These are phyloP conservation scores for Leucoma salicis DNA, from an alignment of 2,888 invertebrate species.

Conservation along the genomic window DNA sequence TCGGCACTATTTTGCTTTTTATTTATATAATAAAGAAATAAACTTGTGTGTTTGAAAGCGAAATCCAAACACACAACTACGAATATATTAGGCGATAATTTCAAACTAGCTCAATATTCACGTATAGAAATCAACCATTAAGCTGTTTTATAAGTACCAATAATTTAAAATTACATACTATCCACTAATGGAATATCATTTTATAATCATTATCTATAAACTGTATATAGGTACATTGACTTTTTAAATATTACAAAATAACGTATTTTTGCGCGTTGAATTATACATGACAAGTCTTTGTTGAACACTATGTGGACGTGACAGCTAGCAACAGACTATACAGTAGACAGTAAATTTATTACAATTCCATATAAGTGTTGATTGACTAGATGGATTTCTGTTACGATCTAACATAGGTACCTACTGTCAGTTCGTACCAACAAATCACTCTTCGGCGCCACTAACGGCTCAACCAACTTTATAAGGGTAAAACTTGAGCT, in stretches of 20 bases:
- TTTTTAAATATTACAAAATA: background rate
- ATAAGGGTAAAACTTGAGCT: conserved; percentile 16
- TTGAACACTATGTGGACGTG: background rate
- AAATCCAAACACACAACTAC: no score
- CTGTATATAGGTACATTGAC: background rate
- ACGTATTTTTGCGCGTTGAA: background rate
- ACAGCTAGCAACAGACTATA: background rate
- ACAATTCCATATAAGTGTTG: background rate
- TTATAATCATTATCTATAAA: no score
- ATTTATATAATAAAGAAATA: no score
- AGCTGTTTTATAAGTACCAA: no score
- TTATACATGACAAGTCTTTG: background rate
- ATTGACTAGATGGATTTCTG: background rate
- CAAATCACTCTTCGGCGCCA: conserved; percentile 9
- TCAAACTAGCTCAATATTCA: no score
- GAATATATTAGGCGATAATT: no score
- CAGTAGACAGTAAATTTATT: background rate
- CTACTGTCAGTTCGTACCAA: conserved; percentile 4
- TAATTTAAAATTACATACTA: no score
- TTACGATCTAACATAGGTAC: background rate
- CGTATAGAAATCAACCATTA: no score
- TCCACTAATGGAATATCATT: no score
- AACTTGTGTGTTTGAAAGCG: no score
- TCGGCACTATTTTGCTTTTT: no score
- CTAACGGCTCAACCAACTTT: conserved; percentile 9